These are phyloP conservation scores for Cryptomyrus ogoouensis DNA, from an alignment of 2,113 vertebrate genomes.

Conservation along the genomic window DNA sequence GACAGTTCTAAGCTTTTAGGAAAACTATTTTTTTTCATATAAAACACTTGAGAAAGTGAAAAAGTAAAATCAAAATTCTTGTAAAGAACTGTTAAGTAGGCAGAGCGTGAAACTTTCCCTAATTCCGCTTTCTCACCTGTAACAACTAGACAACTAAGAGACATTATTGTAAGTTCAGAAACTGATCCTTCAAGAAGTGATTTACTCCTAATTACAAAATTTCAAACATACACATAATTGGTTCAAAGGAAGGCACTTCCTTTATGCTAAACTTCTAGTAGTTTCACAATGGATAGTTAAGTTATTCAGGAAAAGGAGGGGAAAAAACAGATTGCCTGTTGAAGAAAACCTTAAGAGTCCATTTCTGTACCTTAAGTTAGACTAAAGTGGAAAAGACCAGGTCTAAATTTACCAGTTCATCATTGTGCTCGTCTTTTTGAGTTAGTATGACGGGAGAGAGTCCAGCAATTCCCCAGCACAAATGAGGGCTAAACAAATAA, in stretches of 20 bases:
- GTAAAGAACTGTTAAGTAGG: neutral
- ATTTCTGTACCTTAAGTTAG: too few species aligned
- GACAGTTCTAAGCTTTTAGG: neutral
- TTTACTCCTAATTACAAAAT: neutral
- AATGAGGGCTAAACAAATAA: slow-evolving; percentile 2
- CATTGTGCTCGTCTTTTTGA: neutral
- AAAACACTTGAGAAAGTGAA: neutral
- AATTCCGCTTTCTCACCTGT: neutral
- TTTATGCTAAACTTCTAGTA: neutral
- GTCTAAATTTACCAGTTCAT: neutral
- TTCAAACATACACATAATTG: neutral
- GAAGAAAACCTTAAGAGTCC: neutral
- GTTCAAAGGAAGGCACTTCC: slow-evolving; percentile 17
- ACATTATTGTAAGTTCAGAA: neutral
- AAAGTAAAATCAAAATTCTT: neutral
- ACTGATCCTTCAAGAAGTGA: neutral
- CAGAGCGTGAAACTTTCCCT: neutral
- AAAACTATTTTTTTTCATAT: neutral
- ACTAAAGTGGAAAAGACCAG: neutral
- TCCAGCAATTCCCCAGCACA: slow-evolving; percentile 18
- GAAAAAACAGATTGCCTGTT: neutral
- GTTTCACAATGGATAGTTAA: neutral
- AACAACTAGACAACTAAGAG: neutral
- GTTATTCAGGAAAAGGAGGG: neutral
- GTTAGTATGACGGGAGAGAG: neutral